Conservation (phyloP, 2,888 invertebrate genomes). For the Prosopocoilus inquinatus region DNA sequence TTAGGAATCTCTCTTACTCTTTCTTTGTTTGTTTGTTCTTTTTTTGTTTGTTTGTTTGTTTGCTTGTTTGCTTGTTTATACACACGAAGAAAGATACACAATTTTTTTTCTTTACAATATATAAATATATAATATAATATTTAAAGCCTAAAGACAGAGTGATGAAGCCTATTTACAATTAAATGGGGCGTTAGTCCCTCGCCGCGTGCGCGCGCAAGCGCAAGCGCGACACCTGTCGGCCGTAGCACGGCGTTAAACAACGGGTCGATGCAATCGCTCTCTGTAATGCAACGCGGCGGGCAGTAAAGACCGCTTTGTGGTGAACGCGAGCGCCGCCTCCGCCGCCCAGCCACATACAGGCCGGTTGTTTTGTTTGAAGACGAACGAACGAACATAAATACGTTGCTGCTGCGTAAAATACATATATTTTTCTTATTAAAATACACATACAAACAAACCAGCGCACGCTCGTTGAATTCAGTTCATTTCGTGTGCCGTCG, state of each 20-base stretch:
- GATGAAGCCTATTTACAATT: constrained; percentile 17
- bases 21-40: too few relatives aligned
- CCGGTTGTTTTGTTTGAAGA: neutral
- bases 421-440: constrained; percentile 20
- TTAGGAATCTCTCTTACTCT: constrained; percentile 43
- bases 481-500: constrained; percentile 14
- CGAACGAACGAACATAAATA: constrained; percentile 10
- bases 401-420: constrained; percentile 14
- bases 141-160: constrained; percentile 1
- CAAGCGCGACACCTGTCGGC: constrained; percentile 14
- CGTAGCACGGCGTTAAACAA: neutral
- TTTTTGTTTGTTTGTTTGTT: too few relatives aligned
- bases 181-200: constrained; percentile 1
- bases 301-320: constrained; percentile 2
- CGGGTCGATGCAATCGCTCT: constrained; percentile 9
- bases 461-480: constrained; percentile 14
- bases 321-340: neutral
- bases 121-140: constrained; percentile 8
- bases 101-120: constrained; percentile 12
- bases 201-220: too few relatives aligned
- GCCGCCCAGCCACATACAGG: constrained; percentile 16
- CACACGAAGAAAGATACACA: constrained; percentile 12
- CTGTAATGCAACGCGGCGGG: constrained; percentile 9
- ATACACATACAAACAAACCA: constrained; percentile 21
- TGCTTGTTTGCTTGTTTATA: constrained; percentile 17